A percentile compares a stretch with the other conserved stretches of the same genome.
Evolutionary conservation across 2,797 vertebrate species (phyloP).

Genomic region (Nothura maculosa): DNA sequence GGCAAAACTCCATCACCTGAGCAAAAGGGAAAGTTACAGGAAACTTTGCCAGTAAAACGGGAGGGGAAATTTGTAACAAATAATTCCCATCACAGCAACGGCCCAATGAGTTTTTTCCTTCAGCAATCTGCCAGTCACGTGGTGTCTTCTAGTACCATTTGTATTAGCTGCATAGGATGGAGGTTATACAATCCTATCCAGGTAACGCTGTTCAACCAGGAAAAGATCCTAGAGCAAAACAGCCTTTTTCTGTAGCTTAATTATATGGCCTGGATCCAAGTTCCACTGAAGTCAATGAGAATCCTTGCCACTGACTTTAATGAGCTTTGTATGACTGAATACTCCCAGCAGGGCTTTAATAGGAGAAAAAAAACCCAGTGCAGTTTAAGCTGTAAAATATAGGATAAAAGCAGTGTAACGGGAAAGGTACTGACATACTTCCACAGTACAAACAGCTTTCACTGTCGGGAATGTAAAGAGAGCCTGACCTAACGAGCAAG

Average conservation of each 20-base stretch:
- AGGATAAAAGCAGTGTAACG: background rate
- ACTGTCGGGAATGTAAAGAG: background rate
- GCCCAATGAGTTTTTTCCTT: background rate
- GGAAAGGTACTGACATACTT: background rate
- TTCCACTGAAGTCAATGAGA: background rate
- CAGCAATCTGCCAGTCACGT: background rate
- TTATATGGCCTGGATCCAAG: background rate
- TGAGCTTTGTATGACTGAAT: background rate
- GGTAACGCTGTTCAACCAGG: background rate
- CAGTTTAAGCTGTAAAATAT: background rate
- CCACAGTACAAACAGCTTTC: background rate
- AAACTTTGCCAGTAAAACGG: background rate
- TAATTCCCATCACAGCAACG: background rate
- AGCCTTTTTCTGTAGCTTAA: background rate
- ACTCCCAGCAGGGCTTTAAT: background rate
- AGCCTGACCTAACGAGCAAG: background rate
- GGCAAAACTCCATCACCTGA: background rate
- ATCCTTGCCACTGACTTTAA: background rate
- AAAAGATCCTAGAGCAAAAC: background rate
- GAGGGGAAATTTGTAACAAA: background rate
- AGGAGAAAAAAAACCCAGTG: background rate
- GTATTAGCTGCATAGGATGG: background rate
- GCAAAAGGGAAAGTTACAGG: background rate
- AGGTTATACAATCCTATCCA: background rate
- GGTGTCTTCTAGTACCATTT: background rate